Evolutionary conservation across 1,140 invertebrate species (phyloP).

Genomic region (Agraylea sexmaculata): DNA sequence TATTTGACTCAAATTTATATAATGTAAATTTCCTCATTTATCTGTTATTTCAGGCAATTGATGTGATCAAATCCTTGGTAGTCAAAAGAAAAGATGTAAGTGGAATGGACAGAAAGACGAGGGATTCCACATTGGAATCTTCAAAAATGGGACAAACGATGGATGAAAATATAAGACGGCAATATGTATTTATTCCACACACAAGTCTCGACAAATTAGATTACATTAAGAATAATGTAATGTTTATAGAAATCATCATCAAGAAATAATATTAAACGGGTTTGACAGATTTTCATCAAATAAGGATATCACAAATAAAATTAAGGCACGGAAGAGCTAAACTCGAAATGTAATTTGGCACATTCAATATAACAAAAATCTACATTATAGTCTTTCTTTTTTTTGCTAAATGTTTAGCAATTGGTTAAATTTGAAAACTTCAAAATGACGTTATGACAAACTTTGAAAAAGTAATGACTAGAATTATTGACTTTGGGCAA

Average conservation of each 20-base stretch:
- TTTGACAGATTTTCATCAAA: too few relatives aligned
- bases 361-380: too few relatives aligned
- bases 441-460: too few relatives aligned
- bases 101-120: constrained; percentile 27
- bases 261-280: constrained; percentile 25
- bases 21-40: constrained; percentile 1
- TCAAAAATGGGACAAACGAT: constrained; percentile 34
- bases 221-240: constrained; percentile 49
- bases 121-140: constrained; percentile 40
- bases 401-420: too few relatives aligned
- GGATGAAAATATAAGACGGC: constrained; percentile 37
- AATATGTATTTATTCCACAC: constrained; percentile 64
- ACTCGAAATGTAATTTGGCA: too few relatives aligned
- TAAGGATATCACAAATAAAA: too few relatives aligned
- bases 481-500: too few relatives aligned
- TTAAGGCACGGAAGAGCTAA: too few relatives aligned
- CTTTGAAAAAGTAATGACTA: too few relatives aligned
- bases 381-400: too few relatives aligned
- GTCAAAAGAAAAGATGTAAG: constrained; percentile 23
- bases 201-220: constrained; percentile 49
- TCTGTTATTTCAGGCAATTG: constrained; percentile 33
- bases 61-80: constrained; percentile 36
- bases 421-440: too few relatives aligned
- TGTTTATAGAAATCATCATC: constrained; percentile 52
- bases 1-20: neutral